A percentile compares a stretch with the other conserved stretches of the same genome.
phyloP scores from a whole-genome alignment of 2,888 invertebrate species.

The Zygogramma bicolorata region DNA sequence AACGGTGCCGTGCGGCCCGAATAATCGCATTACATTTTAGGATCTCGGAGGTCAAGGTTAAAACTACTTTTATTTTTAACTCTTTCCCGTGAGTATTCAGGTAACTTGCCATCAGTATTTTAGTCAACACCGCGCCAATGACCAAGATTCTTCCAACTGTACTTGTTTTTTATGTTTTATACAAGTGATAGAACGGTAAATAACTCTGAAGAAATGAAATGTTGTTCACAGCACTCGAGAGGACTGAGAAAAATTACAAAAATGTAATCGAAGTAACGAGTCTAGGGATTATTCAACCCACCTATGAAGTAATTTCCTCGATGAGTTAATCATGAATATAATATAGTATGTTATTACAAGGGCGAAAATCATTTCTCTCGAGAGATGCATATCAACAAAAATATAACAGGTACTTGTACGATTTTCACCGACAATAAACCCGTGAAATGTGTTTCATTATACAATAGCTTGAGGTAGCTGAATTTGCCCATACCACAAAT shows the following conservation, averaged over 20 bases:
- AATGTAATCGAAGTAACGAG: neutral
- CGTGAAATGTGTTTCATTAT: no score
- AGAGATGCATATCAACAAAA: no score
- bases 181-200: neutral
- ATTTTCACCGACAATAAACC: no score
- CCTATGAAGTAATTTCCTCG: no score
- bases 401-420: no score
- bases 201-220: neutral
- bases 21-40: constrained; percentile 57
- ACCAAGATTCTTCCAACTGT: constrained; percentile 54
- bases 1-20: constrained; percentile 58
- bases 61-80: constrained; percentile 61
- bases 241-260: neutral
- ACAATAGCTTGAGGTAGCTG: no score
- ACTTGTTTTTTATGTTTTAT: constrained; percentile 50
- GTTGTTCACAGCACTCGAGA: neutral
- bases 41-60: constrained; percentile 57
- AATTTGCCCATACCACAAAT: no score
- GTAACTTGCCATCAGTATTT: constrained; percentile 46
- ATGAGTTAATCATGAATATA: no score
- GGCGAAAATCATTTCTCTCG: no score
- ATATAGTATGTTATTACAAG: no score
- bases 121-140: constrained; percentile 54
- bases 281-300: no score
- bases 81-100: constrained; percentile 54